Base-by-base conservation (phyloP, 2,113 vertebrate species). In the Cygnus atratus region DNA sequence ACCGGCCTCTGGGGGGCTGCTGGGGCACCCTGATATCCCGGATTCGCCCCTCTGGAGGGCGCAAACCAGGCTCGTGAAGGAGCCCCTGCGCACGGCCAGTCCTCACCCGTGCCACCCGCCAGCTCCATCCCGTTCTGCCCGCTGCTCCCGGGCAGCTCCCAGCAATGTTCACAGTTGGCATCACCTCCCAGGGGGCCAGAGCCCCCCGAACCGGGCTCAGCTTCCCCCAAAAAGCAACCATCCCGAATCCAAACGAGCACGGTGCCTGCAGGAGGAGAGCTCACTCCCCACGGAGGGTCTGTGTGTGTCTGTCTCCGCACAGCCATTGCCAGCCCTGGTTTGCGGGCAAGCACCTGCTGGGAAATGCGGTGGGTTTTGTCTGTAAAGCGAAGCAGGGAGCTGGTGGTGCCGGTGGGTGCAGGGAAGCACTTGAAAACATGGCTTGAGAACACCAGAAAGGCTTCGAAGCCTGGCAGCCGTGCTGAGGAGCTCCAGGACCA, bases 401-500 rank as follows among this genome's bases (percentile, higher is more conserved):
- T 76, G 33, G n/a, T 67, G 29, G 50, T 50, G 62, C 78, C 31
- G 5, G 9, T 6, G 13, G 29, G 8, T 74, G 50, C 43, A 43
- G 66, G 79, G 28, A 83, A 88, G 55, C 55, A 50, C 84, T 80
- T 80, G 78, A 77, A 92, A 94, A 91, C 6, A 4, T 26, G 31
- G 76, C 35, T 67, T 79, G 25, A 83, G 77, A 92, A 81, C 87
- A 92, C 65, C 48, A 70, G n/a, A 89, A 88, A 87, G 67, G 55
- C 62, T 92, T 82, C 77, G 50, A 66, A 72, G 68, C 26, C 50
- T 63, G 65, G 44, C 37, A 77, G 43, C 46, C 28, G 25, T 3
- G 3, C 68, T 1, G 5, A 90, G 61, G 31, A 94, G 19, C 39
- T 35, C 39, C 48, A 58, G 58, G 24, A 58, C n/a, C 10, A 13